Conservation (phyloP, 2,113 vertebrate species). For the Muscicapa adusta region DNA sequence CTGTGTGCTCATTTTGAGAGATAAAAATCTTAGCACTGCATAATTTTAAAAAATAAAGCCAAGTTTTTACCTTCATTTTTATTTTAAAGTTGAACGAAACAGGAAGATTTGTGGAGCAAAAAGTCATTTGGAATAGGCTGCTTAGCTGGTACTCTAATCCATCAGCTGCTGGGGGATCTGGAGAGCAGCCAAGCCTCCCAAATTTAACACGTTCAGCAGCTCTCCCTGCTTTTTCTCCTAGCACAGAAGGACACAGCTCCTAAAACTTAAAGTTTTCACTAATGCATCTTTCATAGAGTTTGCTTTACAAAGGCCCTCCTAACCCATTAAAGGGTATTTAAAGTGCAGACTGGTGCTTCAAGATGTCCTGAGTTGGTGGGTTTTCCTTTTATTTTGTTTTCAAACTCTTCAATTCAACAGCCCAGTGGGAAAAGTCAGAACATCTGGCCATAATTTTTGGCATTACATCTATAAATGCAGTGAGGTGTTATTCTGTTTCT, state of each 20-base stretch:
- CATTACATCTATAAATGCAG: not conserved
- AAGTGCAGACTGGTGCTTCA: not conserved
- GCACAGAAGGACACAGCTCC: not conserved
- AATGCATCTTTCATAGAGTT: not conserved
- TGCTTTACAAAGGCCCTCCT: not conserved
- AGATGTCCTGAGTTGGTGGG: not conserved
- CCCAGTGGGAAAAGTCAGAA: not conserved
- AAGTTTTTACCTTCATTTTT: not conserved
- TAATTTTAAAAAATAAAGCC: not conserved
- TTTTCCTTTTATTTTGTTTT: not conserved
- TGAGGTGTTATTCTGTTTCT: not conserved
- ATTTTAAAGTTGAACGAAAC: not conserved
- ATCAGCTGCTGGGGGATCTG: not conserved
- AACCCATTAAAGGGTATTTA: not conserved
- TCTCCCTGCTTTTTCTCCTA: not conserved
- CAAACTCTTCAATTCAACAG: not conserved
- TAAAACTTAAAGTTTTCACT: not conserved
- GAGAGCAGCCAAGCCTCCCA: conserved; percentile 3
- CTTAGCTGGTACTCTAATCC: not conserved
- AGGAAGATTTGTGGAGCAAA: conserved; percentile 2
- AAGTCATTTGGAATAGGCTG: not conserved
- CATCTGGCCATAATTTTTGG: not conserved
- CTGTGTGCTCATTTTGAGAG: not conserved
- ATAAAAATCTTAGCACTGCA: not conserved
- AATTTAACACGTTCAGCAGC: not conserved